Evolutionary conservation across 2,113 vertebrate species (phyloP), one percentile per base, ranked within the genome.

Genomic region (Irena cyanogastra): DNA sequence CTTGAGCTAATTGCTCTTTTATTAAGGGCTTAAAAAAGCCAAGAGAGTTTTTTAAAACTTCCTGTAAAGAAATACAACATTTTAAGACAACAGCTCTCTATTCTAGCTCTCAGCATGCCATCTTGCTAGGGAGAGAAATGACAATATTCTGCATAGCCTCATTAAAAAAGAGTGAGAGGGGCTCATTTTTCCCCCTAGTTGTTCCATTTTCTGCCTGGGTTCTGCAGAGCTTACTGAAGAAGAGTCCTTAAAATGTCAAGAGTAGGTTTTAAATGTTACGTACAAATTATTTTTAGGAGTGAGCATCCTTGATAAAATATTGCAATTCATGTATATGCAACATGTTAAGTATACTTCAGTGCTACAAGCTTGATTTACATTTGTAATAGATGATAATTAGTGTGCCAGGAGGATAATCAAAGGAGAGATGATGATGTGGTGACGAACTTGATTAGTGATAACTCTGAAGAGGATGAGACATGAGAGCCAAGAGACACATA

Each of bases 371-470:
- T 92, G 83, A 96, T 97, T 96, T 96, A 90, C 85, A 88, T 95
- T 91, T 94, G 42, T 93, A 95, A 95, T 70, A 91, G 93, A 92
- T 90, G 92, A 91, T 94, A 97, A 97, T 94, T 95, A 96, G 20
- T 41, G 47, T 74, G 64, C 64, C 54, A 88, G 71, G 52, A 94
- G 75, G 71, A 91, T 93, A 95, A 96, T 86, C 94, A 95, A 95
- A 76, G 30, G 45, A 93, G 59, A 80, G 50, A 70, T 50, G 81
- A 91, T 93, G 66, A 91, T 47, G 52, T 59, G 11, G 37, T 87
- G 63, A 93, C 83, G 74, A 91, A 88, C 75, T 90, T 97, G 93
- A 96, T 96, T 95, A 96, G 56, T 83, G 90, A 86, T 68, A 93
- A 49, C 35, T 86, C 42, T 91, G 79, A 94, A 93, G 78, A 91